phyloP scores from a whole-genome alignment of 2,113 vertebrate genomes.

The Bos indicus region DNA sequence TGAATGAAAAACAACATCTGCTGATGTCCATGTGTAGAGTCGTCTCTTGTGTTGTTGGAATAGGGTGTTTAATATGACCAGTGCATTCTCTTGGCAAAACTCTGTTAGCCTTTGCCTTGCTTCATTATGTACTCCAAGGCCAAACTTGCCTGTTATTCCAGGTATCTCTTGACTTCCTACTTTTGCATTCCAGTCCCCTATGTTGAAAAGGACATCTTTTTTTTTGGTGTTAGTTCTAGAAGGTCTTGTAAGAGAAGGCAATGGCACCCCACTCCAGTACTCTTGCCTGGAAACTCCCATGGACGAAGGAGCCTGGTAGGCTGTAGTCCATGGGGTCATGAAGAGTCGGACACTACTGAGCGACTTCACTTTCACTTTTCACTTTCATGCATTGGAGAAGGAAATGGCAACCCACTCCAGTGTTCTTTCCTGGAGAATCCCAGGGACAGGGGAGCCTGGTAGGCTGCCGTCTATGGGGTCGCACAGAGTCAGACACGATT shows the following conservation, averaged over 20 bases:
- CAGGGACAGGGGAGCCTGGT: too few species aligned
- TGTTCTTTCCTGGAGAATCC: too few species aligned
- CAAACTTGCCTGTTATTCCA: neutral
- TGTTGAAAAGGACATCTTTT: neutral
- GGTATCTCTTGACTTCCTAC: neutral
- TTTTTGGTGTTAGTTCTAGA: neutral
- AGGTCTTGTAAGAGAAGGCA: neutral
- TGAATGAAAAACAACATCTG: neutral
- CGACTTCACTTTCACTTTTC: too few species aligned
- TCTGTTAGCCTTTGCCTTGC: neutral
- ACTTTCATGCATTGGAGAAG: too few species aligned
- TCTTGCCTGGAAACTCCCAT: too few species aligned
- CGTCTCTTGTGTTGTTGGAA: neutral
- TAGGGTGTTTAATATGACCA: neutral
- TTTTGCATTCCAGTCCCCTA: neutral
- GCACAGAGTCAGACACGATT: too few species aligned
- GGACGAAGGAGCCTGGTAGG: too few species aligned
- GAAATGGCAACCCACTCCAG: too few species aligned
- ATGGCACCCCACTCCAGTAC: too few species aligned
- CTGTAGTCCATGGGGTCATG: too few species aligned
- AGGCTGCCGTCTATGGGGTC: too few species aligned
- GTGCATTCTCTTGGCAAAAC: neutral
- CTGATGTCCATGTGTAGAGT: neutral
- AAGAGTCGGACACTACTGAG: too few species aligned
- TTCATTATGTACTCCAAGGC: neutral